phyloP scores from a whole-genome alignment of 2,888 invertebrate species.

The Ptychoptera albimana region DNA sequence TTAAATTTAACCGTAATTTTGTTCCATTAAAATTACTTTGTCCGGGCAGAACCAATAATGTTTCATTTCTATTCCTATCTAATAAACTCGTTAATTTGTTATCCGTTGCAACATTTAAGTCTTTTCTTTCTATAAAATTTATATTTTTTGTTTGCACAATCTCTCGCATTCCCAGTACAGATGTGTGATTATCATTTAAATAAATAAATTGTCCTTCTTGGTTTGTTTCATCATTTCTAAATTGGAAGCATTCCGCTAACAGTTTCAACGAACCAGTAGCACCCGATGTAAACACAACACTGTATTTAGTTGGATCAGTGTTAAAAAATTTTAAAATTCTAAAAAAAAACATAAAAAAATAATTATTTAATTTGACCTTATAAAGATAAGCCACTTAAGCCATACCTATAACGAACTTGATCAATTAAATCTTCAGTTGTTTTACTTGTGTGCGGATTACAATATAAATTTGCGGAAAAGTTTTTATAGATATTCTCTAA shows the following conservation, averaged over 20 bases:
- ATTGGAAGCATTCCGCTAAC: slow-evolving; percentile 66
- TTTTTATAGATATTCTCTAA: slow-evolving; percentile 47
- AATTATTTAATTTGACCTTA: slow-evolving; percentile 1
- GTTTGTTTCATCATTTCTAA: slow-evolving; percentile 21
- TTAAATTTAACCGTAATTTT: slow-evolving; percentile 70
- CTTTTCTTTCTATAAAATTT: slow-evolving; percentile 39
- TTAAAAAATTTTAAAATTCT: slow-evolving; percentile 77
- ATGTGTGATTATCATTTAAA: slow-evolving; percentile 85
- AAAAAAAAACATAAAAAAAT: slow-evolving; percentile 13
- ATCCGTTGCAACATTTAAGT: slow-evolving; percentile 33
- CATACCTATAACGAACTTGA: slow-evolving; percentile 57
- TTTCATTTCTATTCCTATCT: not conserved
- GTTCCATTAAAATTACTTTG: slow-evolving; percentile 90
- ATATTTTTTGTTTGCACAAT: slow-evolving; percentile 43
- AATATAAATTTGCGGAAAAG: slow-evolving; percentile 55
- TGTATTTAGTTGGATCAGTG: slow-evolving; percentile 62
- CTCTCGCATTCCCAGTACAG: slow-evolving; percentile 83
- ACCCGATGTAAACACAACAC: slow-evolving; percentile 85
- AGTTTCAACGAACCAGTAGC: slow-evolving; percentile 77
- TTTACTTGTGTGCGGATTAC: slow-evolving; percentile 84
- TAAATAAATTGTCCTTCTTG: slow-evolving; percentile 54
- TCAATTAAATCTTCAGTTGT: slow-evolving; percentile 72
- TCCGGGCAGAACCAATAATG: slow-evolving; percentile 73
- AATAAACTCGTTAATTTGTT: slow-evolving; percentile 11
- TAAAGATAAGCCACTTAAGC: slow-evolving; percentile 2